These are phyloP conservation scores for Conger conger DNA, from an alignment of 2,113 vertebrate genomes.

Conservation along the genomic window DNA sequence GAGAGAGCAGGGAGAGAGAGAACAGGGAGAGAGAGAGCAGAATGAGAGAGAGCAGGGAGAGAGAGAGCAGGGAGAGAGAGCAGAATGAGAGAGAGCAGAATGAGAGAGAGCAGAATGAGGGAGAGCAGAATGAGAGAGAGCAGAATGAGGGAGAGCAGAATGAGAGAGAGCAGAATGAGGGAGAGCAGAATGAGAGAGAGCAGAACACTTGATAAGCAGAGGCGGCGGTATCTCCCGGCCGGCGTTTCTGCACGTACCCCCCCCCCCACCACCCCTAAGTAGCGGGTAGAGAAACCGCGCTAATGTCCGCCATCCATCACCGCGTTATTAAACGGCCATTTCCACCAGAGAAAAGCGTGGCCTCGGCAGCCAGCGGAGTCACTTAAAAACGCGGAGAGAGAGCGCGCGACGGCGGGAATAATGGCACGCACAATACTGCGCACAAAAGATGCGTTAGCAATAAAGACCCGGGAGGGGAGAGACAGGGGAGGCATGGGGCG, in stretches of 20 bases:
- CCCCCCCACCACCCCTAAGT: conserved; percentile 25
- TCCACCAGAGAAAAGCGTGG: conserved; percentile 34
- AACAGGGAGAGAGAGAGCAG: no score
- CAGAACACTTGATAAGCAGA: neutral
- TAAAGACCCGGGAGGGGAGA: conserved; percentile 22
- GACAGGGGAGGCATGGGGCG: neutral
- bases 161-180: no score
- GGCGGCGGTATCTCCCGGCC: conserved; percentile 26
- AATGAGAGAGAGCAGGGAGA: no score
- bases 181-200: no score
- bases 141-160: neutral
- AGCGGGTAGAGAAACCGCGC: conserved; percentile 20
- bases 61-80: no score
- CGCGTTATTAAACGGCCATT: conserved; percentile 54
- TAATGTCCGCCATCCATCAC: conserved; percentile 51
- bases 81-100: no score
- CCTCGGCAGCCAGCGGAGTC: conserved; percentile 43
- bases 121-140: neutral
- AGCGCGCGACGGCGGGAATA: conserved; percentile 36
- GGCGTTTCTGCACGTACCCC: conserved; percentile 27
- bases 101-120: neutral
- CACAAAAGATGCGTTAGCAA: conserved; percentile 43
- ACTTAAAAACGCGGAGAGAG: conserved; percentile 49
- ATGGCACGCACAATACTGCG: conserved; percentile 35
- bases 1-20: no score